phyloP scores from a whole-genome alignment of 2,113 vertebrate species.

The Antechinus flavipes region DNA sequence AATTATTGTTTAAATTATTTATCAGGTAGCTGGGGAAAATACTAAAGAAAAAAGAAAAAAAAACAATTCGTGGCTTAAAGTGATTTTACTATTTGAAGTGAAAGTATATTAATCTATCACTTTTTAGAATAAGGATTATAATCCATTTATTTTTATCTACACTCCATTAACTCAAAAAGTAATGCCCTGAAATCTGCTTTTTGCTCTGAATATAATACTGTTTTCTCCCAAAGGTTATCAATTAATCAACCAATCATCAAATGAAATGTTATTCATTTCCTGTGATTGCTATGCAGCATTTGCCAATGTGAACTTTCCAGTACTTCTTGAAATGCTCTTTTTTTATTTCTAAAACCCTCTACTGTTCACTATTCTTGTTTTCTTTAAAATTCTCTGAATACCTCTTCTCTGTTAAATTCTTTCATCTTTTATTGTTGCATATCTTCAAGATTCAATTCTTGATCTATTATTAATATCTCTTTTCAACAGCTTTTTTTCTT shows the following conservation, averaged over 20 bases:
- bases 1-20: no score
- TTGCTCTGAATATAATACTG: not conserved
- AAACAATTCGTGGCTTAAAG: not conserved
- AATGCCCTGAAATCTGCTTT: not conserved
- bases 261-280: not conserved
- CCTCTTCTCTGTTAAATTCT: not conserved
- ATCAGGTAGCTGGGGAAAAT: no score
- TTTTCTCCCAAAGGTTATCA: not conserved
- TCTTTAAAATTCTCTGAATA: not conserved
- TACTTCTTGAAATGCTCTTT: not conserved
- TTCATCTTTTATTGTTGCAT: not conserved
- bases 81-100: not conserved
- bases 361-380: not conserved
- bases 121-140: not conserved
- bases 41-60: no score
- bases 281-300: not conserved
- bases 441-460: not conserved
- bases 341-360: not conserved
- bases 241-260: not conserved
- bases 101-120: not conserved
- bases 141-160: not conserved
- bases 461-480: not conserved
- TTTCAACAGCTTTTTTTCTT: not conserved
- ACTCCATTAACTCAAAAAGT: not conserved
- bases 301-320: not conserved